A percentile compares a stretch with the other conserved stretches of the same genome.
These are phyloP conservation scores for Ischnus inquisitorius DNA, from an alignment of 2,888 invertebrate genomes.

Conservation along the genomic window DNA sequence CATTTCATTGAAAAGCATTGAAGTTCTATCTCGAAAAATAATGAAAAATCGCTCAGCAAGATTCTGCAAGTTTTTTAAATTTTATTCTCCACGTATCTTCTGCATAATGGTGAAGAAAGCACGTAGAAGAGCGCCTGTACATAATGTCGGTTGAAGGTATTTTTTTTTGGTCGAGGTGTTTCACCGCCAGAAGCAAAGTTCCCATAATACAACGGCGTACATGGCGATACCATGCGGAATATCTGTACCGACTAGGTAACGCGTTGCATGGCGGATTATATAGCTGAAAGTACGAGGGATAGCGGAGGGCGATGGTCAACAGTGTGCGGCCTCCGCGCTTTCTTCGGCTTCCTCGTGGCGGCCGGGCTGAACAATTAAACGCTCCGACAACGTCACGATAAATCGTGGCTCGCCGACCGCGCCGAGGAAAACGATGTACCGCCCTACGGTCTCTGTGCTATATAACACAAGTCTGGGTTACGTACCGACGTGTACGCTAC, in stretches of 20 bases:
- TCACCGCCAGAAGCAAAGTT: too few species aligned
- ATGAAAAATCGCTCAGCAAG: too few species aligned
- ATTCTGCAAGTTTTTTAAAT: too few species aligned
- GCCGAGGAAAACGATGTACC: conserved; percentile 60
- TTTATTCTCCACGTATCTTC: too few species aligned
- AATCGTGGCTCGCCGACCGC: conserved; percentile 71
- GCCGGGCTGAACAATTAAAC: conserved; percentile 73
- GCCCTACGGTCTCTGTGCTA: conserved; percentile 59
- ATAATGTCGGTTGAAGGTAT: too few species aligned
- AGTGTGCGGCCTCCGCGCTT: conserved; percentile 52
- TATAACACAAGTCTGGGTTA: conserved; percentile 26
- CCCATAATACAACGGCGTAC: too few species aligned
- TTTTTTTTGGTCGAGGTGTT: too few species aligned
- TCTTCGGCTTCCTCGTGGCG: conserved; percentile 67
- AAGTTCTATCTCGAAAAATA: too few species aligned
- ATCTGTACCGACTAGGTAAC: conserved; percentile 14
- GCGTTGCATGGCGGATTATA: not conserved
- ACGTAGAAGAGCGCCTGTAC: too few species aligned
- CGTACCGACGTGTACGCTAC: conserved; percentile 5
- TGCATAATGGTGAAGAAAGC: too few species aligned
- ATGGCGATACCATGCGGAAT: not conserved
- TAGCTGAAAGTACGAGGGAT: conserved; percentile 30
- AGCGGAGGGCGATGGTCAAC: conserved; percentile 57
- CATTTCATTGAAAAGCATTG: too few species aligned
- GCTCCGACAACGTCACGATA: conserved; percentile 74